Evolutionary conservation across 2,113 vertebrate species (phyloP), one percentile per base, ranked within the genome.

Genomic region (Cyanoderma ruficeps): DNA sequence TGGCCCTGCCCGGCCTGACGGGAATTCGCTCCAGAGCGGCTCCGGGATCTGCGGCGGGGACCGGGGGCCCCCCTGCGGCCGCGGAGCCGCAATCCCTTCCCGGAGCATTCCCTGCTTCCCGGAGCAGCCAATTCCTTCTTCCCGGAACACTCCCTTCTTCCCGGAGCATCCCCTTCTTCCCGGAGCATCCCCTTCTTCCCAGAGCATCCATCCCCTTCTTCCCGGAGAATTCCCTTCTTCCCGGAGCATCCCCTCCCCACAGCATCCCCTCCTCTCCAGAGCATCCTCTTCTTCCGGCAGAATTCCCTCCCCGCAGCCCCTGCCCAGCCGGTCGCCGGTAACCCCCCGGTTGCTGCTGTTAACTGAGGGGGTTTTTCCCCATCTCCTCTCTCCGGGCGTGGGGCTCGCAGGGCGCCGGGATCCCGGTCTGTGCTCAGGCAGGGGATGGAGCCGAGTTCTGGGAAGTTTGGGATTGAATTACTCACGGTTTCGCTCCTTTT

Each of bases 11-110:
- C 16, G 3, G n/a, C 9, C 4, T 8, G 6, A 9, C 33, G 50
- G 65, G 80, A 78, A 46, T 46, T 8, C 6, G 69, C 69, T 60
- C 68, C 2, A 17, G 31, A n/a, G 61, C 8, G 6, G 94, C 55
- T 25, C 60, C 4, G 3, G 72, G 22, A 63, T 18, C n/a, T 11
- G 30, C 27, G 10, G 76, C 5, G 83, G 83, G 18, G 24, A 19
- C 41, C 21, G 91, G 55, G 92, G 9, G 95, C 86, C 94, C 94
- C 9, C 94, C 79, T 63, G 95, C 59, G 89, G 92, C 83, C 41
- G 31, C 18, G 23, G 7, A 0, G 11, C 52, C 8, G 19, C 49
- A 17, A 22, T 13, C 42, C 8, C 15, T 23, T 31, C 52, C 47
- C 33, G 3, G 6, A 18, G n/a, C 3, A 71, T 33, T 10, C 27